Evolutionary conservation across 2,113 vertebrate species (phyloP), one percentile per base, ranked within the genome.

Genomic region (Neopipo cinnamomea): DNA sequence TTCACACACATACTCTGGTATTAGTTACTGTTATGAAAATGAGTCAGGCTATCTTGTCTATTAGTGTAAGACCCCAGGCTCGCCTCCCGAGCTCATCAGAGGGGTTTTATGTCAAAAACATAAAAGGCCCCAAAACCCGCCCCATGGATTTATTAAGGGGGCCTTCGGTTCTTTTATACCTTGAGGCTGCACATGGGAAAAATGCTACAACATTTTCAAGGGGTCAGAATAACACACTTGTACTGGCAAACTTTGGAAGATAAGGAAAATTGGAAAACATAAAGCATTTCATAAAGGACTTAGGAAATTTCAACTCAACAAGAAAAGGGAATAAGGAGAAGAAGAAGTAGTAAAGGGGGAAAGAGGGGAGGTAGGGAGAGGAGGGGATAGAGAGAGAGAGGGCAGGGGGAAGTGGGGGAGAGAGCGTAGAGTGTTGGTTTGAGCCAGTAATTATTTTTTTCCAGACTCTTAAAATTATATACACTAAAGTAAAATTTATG

Each of bases 1-100:
- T 83, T 15, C 52, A 35, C 10, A 16, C 7, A 6, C 3, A 1
- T 2, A 0, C 18, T 80, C 52, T 63, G 24, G 4, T 70, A 39
- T 47, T 66, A 35, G 28, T 58, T 73, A 23, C 35, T 53, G 7
- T 39, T 72, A 47, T 0, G 2, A 68, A 66, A 62, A 39, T 55
- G 10, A 7, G 5, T 92, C 21, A 39, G 18, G 8, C 55, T 89
- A 20, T 58, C 71, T 18, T 67, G 44, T 67, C 15, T 42, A 9
- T 83, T 28, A 63, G 27, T 41, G 37, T 63, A 41, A 41, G 61
- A 63, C 37, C 37, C 27, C 59, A 39, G 27, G 37, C 61, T 63
- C 12, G 2, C 61, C 27, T 63, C 37, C 30, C 12, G 6, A 41
- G 27, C 35, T 63, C 61, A 27, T 41, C 17, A 28, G 39, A 41